Evolutionary conservation across 2,113 vertebrate genomes (phyloP).

Genomic region (Cephalophus harveyi): DNA sequence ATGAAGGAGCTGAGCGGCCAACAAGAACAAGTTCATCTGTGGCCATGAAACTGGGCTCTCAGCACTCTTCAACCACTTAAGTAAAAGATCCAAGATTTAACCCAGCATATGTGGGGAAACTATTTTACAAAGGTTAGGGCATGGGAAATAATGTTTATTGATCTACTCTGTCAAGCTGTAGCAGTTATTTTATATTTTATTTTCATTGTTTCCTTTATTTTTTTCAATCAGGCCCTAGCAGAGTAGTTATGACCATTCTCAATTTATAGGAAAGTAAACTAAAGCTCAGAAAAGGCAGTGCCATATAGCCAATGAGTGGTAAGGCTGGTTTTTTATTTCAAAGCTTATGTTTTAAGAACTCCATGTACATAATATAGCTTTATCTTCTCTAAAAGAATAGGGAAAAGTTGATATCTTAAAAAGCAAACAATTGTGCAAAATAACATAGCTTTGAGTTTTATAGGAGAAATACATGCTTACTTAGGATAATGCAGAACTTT

Average conservation of each 20-base stretch:
- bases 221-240: neutral
- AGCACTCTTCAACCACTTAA: neutral
- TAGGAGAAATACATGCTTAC: neutral
- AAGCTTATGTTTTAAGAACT: neutral
- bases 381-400: conserved; percentile 12
- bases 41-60: neutral
- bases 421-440: neutral
- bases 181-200: neutral
- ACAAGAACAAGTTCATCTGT: neutral
- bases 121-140: neutral
- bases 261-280: neutral
- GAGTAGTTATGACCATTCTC: neutral
- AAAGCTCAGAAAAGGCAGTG: neutral
- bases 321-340: neutral
- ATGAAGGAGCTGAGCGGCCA: neutral
- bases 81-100: neutral
- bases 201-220: neutral
- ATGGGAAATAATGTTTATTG: neutral
- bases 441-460: neutral
- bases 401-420: neutral
- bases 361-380: neutral
- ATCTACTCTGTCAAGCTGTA: neutral
- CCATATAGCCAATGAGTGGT: neutral
- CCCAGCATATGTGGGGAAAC: neutral
- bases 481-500: neutral